Conservation (phyloP, 2,113 vertebrate genomes). For the Holacanthus passer region DNA sequence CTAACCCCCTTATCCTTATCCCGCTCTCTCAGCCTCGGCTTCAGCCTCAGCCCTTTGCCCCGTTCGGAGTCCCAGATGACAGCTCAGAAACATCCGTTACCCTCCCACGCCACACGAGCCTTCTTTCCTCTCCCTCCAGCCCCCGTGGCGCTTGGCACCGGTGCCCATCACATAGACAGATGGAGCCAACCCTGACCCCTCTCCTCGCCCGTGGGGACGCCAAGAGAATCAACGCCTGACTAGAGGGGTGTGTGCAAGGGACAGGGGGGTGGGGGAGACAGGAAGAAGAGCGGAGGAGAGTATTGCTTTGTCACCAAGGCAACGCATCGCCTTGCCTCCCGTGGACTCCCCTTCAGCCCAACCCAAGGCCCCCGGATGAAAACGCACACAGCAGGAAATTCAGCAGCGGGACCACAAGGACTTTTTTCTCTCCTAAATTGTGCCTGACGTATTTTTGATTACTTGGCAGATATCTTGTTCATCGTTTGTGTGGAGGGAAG, state of each 20-base stretch:
- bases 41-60: slow-evolving; percentile 44
- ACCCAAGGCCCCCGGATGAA: slow-evolving; percentile 43
- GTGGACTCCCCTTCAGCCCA: slow-evolving; percentile 53
- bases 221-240: slow-evolving; percentile 70
- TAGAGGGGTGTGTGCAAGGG: slow-evolving; percentile 26
- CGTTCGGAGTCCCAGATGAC: slow-evolving; percentile 70
- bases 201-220: slow-evolving; percentile 71
- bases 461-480: slow-evolving; percentile 39
- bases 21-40: slow-evolving; percentile 5
- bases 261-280: slow-evolving; percentile 7
- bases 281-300: slow-evolving; percentile 44
- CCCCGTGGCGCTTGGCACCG: slow-evolving; percentile 79
- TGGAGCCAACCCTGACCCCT: slow-evolving; percentile 82
- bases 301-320: slow-evolving; percentile 67
- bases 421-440: slow-evolving; percentile 10
- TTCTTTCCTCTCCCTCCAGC: slow-evolving; percentile 63
- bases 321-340: slow-evolving; percentile 61
- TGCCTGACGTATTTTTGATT: slow-evolving; percentile 45
- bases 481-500: slow-evolving; percentile 10
- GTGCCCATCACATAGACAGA: slow-evolving; percentile 79
- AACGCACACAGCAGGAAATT: slow-evolving; percentile 45
- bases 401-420: slow-evolving; percentile 45
- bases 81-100: slow-evolving; percentile 70
- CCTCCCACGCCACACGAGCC: slow-evolving; percentile 51
- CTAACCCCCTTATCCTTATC: slow-evolving; percentile 26